Base-by-base conservation (phyloP, 2,113 vertebrate species). In the Cyanoliseus patagonus region DNA sequence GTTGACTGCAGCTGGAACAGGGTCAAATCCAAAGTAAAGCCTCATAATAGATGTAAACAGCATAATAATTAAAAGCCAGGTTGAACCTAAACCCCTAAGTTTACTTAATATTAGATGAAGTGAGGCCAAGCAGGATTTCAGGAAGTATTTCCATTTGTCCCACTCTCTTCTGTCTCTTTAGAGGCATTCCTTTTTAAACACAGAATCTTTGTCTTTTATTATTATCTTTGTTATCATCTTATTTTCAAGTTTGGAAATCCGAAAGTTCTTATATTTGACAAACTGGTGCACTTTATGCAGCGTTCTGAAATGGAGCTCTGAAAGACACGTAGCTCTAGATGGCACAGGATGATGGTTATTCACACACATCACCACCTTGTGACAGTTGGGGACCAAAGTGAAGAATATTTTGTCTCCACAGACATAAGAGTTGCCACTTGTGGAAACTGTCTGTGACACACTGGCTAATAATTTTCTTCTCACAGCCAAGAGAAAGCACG, bases 51-150 rank as follows among this genome's bases (percentile, higher is more conserved):
- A 90, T 97, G 91, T 98, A 98, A 98, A 98, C 96, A 97, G 87
- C 95, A 94, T 94, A 90, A 97, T 96, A 94, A 97, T 98, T 97
- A 95, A 95, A 96, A 97, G 92, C 97, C 90, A 96, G 88, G 95
- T 97, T 96, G 83, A 97, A 91, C 75, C 91, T 91, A 96, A 96
- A 98, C 92, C 90, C 49, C 93, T 86, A 95, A 97, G 83, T 90
- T 98, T 96, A 96, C 88, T 94, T 95, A 97, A 90, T 96, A 90
- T 78, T 64, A 61, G 49, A 82, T 84, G 88, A 97, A 95, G 59
- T 44, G 53, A 88, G 68, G 88, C 81, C 90, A 94, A 96, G 77
- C 77, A 96, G 72, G 73, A 97, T 92, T 96, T 92, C 77, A 82
- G n/a, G 74, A 95, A 92, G n/a, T 47, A 86, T 96, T 95, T 95